These are phyloP conservation scores for Nasonovia ribisnigri DNA, from an alignment of 2,888 invertebrate genomes.

Conservation along the genomic window DNA sequence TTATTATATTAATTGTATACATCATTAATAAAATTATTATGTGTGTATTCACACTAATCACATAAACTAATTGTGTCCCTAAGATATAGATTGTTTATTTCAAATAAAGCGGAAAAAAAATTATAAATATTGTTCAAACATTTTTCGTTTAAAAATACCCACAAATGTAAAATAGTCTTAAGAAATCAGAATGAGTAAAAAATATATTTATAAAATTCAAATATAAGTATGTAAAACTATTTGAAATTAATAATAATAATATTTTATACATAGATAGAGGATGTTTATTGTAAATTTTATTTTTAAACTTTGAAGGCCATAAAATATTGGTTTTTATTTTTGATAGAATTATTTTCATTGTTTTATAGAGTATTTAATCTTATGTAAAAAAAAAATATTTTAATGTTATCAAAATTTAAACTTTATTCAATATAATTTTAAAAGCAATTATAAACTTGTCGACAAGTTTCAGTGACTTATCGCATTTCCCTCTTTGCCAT, in stretches of 20 bases:
- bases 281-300: neutral
- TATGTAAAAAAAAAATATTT: neutral
- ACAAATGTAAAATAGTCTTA: neutral
- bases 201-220: neutral
- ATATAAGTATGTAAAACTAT: neutral
- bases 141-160: neutral
- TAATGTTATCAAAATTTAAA: neutral
- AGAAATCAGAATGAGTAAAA: neutral
- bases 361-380: neutral
- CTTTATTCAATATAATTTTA: conserved; percentile 17
- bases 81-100: too few species aligned
- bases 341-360: neutral
- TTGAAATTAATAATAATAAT: neutral
- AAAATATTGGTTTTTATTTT: neutral
- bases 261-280: neutral
- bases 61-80: too few species aligned
- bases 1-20: too few species aligned
- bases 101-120: too few species aligned
- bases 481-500: neutral
- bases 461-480: conserved; percentile 28
- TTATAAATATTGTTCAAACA: neutral
- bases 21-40: too few species aligned
- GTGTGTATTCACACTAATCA: too few species aligned
- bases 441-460: conserved; percentile 44
- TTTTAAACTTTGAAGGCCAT: neutral